Percentiles rank a stretch among this genome's conserved stretches.
Evolutionary conservation across 2,888 invertebrate genomes (phyloP).

Genomic region (Nomada fabriciana): DNA sequence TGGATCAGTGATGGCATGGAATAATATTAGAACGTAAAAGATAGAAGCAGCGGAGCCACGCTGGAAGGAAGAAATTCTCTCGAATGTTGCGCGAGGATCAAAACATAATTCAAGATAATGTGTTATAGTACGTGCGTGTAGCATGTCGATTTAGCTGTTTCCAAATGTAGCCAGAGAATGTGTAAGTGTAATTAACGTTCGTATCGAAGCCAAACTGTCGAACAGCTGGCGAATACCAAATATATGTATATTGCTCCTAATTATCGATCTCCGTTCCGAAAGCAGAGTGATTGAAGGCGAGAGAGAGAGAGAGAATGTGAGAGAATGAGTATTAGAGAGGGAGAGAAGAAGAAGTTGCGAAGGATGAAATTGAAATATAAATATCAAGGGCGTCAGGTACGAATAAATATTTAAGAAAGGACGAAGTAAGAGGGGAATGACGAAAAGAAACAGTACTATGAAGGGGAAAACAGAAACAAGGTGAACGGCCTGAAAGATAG

Average conservation of each 20-base stretch:
- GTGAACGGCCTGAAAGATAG: slow-evolving; percentile 54
- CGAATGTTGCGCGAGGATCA: slow-evolving; percentile 40
- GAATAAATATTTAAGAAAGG: background rate
- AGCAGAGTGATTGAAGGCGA: slow-evolving; percentile 13
- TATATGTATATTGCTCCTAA: slow-evolving; percentile 65
- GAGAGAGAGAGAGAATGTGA: background rate
- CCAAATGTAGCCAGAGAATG: slow-evolving; percentile 61
- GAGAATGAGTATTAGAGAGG: slow-evolving; percentile 5
- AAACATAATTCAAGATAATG: slow-evolving; percentile 32
- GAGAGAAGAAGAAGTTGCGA: slow-evolving; percentile 15
- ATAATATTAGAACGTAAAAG: background rate
- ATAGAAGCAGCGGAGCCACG: background rate
- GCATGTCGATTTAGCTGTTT: slow-evolving; percentile 62
- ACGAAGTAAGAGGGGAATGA: background rate
- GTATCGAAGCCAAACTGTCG: slow-evolving; percentile 60
- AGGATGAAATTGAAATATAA: slow-evolving; percentile 27
- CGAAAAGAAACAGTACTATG: background rate
- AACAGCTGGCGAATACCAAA: slow-evolving; percentile 65
- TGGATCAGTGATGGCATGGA: background rate
- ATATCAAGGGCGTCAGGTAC: slow-evolving; percentile 11
- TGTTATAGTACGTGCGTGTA: slow-evolving; percentile 57
- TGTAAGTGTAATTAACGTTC: slow-evolving; percentile 60
- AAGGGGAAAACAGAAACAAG: background rate
- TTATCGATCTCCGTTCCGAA: slow-evolving; percentile 62
- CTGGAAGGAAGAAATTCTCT: slow-evolving; percentile 1